Evolutionary conservation across 2,797 vertebrate genomes (phyloP), one percentile per base, ranked within the genome.

Genomic region (Saxicola maurus): DNA sequence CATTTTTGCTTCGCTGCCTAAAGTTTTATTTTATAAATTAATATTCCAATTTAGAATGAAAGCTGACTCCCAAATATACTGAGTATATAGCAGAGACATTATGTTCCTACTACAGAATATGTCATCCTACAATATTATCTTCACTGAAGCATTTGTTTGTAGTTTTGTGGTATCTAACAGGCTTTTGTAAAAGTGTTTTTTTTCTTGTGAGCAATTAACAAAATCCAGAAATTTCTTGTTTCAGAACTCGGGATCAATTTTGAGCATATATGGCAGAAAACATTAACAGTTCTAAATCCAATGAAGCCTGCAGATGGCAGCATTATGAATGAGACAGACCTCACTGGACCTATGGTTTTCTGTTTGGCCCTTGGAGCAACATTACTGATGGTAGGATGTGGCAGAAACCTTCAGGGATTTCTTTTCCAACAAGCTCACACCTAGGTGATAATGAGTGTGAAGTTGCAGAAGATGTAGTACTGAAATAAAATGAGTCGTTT

Each of bases 241-340:
- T 45, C 96, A 98, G 98, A 98, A 86, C 96, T 98, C 73, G 98
- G 98, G 65, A 97, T 98, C 90, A 98, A 97, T 95, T 98, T 98
- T 94, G 95, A 97, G 82, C 97, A 98, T 53, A 97, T 98, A 89
- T 97, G 97, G 97, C 98, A 98, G 86, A 98, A 98, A 96, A 98
- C 98, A 2, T 92, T 98, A 91, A 98, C 97, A 1, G 97, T 98
- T 81, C 95, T 98, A 74, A 98, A 98, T 45, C 98, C 98, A 19
- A 87, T 97, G 96, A 98, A 97, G 82, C 96, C 97, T 90, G 97
- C 96, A 97, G 98, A 98, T 97, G 97, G 97, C 97, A 97, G 96
- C 92, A 98, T 98, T 66, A 97, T 98, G 97, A 98, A 97, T 2
- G 98, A 98, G 96, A 98, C 97, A 1, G 98, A 98, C 66, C 95